These are phyloP conservation scores for Neotoma lepida DNA, from an alignment of 2,113 vertebrate species.

Conservation along the genomic window DNA sequence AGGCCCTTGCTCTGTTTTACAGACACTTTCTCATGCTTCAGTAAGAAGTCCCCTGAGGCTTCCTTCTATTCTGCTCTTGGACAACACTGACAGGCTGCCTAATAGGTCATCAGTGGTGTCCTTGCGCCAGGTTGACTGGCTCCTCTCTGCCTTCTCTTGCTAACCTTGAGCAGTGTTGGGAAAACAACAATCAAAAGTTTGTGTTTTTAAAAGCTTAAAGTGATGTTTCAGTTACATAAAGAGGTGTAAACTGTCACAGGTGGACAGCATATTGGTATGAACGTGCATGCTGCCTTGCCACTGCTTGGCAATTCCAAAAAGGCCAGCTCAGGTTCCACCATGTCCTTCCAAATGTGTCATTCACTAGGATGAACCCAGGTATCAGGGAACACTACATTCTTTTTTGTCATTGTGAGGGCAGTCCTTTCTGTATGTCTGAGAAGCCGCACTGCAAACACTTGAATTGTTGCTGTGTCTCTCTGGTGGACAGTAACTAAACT, in stretches of 20 bases:
- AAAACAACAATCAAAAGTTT: neutral
- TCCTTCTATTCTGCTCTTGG: neutral
- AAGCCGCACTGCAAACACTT: neutral
- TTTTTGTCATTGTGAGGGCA: neutral
- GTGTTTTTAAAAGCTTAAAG: neutral
- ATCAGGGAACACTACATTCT: rapidly evolving
- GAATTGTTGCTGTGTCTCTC: neutral
- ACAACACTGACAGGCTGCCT: rapidly evolving
- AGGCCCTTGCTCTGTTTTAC: rapidly evolving
- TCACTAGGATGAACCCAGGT: rapidly evolving
- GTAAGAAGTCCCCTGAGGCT: neutral
- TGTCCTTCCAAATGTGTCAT: neutral
- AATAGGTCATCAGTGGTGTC: neutral
- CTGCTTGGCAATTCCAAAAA: neutral
- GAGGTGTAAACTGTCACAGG: neutral
- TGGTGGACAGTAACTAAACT: rapidly evolving
- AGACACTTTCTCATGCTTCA: neutral
- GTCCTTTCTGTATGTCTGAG: rapidly evolving
- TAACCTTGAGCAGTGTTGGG: neutral
- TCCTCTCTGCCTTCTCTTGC: neutral
- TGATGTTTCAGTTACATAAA: neutral
- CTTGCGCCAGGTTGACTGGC: rapidly evolving
- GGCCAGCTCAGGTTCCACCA: neutral
- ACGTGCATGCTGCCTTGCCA: neutral
- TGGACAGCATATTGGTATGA: neutral